Percentiles rank a stretch among this genome's conserved stretches.
phyloP scores from a whole-genome alignment of 2,113 vertebrate genomes.

The Solea senegalensis region DNA sequence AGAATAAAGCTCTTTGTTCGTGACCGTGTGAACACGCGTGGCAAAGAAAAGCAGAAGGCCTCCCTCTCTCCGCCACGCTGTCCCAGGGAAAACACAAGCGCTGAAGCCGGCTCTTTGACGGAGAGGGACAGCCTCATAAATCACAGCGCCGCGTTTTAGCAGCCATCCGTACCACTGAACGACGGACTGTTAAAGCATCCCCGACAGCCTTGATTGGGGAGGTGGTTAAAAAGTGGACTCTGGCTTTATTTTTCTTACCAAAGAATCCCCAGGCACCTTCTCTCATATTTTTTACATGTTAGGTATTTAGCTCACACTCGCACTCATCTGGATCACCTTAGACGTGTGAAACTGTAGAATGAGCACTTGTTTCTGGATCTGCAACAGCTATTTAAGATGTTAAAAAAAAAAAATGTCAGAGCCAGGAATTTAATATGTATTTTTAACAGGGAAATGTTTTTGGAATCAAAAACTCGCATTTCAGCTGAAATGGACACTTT shows the following conservation, averaged over 20 bases:
- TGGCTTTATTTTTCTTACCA: slow-evolving; percentile 42
- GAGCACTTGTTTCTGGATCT: not conserved
- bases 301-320: slow-evolving; percentile 17
- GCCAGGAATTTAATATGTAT: not conserved
- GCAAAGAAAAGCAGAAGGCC: slow-evolving; percentile 59
- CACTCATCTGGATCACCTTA: slow-evolving; percentile 18
- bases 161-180: slow-evolving; percentile 38
- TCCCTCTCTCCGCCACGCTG: slow-evolving; percentile 28
- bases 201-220: slow-evolving; percentile 50
- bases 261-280: slow-evolving; percentile 39
- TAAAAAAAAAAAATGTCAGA: not conserved
- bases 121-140: slow-evolving; percentile 65
- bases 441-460: too few species aligned
- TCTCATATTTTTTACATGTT: slow-evolving; percentile 16
- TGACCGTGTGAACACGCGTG: slow-evolving; percentile 65
- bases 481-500: too few species aligned
- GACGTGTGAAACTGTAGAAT: not conserved
- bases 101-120: slow-evolving; percentile 48
- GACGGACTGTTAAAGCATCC: slow-evolving; percentile 52
- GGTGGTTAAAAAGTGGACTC: slow-evolving; percentile 28
- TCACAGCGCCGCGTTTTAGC: slow-evolving; percentile 65
- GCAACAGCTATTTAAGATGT: not conserved
- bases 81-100: slow-evolving; percentile 64
- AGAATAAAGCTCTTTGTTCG: slow-evolving; percentile 73
- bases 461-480: too few species aligned